These are phyloP conservation scores for Antitype chi DNA, from an alignment of 2,888 invertebrate genomes.

Conservation along the genomic window DNA sequence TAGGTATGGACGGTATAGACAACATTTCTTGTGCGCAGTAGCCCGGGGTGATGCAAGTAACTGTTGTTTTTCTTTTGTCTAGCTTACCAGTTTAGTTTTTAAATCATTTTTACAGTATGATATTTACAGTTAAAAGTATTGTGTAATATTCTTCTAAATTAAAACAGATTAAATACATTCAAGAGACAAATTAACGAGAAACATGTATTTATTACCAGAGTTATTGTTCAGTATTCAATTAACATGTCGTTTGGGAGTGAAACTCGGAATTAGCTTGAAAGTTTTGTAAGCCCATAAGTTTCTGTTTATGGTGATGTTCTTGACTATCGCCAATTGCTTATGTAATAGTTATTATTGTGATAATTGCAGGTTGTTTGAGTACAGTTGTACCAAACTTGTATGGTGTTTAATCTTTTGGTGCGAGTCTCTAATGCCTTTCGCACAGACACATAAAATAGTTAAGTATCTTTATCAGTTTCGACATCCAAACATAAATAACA, in stretches of 20 bases:
- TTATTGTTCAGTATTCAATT: conserved; percentile 30
- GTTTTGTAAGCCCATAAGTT: conserved; percentile 34
- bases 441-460: too few species aligned
- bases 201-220: conserved; percentile 7
- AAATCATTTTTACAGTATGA: not conserved
- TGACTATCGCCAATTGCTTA: conserved; percentile 10
- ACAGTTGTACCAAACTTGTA: not conserved
- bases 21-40: not conserved
- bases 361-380: conserved; percentile 11
- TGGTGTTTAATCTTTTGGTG: not conserved
- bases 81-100: not conserved
- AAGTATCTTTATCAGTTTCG: too few species aligned
- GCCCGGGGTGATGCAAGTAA: not conserved
- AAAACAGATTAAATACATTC: not conserved
- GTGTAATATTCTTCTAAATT: not conserved
- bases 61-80: not conserved
- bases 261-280: conserved; percentile 29
- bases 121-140: not conserved
- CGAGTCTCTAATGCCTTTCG: too few species aligned
- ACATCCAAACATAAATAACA: too few species aligned
- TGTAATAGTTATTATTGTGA: conserved; percentile 20
- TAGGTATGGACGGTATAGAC: not conserved
- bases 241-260: conserved; percentile 7
- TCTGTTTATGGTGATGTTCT: conserved; percentile 5
- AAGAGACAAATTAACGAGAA: conserved; percentile 10